phyloP scores from a whole-genome alignment of 1,140 invertebrate species.

The Drosophila guanche region DNA sequence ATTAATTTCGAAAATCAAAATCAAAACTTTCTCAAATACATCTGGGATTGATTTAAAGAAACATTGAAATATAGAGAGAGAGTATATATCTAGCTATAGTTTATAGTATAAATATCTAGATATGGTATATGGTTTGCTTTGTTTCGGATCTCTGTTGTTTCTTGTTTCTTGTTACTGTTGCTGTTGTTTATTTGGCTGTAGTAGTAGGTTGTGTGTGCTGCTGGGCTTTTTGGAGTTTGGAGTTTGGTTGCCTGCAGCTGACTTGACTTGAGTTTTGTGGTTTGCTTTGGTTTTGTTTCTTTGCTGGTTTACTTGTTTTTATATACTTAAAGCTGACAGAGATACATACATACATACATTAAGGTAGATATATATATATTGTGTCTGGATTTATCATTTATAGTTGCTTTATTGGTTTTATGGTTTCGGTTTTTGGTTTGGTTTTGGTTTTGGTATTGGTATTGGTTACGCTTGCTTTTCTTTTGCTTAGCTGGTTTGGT shows the following conservation, averaged over 20 bases:
- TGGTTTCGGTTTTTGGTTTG: slow-evolving; percentile 14
- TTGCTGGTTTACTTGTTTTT: slow-evolving; percentile 42
- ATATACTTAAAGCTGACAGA: slow-evolving; percentile 51
- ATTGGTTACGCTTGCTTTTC: slow-evolving; percentile 31
- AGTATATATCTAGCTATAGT: slow-evolving; percentile 43
- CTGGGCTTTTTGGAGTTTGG: slow-evolving; percentile 35
- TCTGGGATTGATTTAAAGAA: slow-evolving; percentile 7
- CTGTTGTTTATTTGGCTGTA: slow-evolving; percentile 40
- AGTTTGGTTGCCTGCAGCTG: slow-evolving; percentile 17
- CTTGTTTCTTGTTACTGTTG: slow-evolving; percentile 31
- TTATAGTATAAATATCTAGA: slow-evolving; percentile 27
- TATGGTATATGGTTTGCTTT: slow-evolving; percentile 35
- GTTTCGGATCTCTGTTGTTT: slow-evolving; percentile 30
- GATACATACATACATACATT: slow-evolving; percentile 44
- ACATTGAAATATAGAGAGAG: slow-evolving; percentile 2
- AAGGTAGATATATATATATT: slow-evolving; percentile 37
- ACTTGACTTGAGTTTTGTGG: slow-evolving; percentile 16
- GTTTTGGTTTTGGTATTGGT: no score
- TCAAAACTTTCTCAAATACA: slow-evolving; percentile 34
- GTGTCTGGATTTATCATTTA: slow-evolving; percentile 43
- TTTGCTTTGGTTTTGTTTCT: slow-evolving; percentile 40
- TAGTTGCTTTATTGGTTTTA: slow-evolving; percentile 39
- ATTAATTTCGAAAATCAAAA: slow-evolving; percentile 45
- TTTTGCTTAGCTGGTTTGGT: slow-evolving; percentile 1
- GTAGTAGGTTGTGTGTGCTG: slow-evolving; percentile 32